Percentiles rank a stretch among this genome's conserved stretches.
Conservation (phyloP, 1,140 invertebrate genomes). For the Hypsibius dujardini region DNA sequence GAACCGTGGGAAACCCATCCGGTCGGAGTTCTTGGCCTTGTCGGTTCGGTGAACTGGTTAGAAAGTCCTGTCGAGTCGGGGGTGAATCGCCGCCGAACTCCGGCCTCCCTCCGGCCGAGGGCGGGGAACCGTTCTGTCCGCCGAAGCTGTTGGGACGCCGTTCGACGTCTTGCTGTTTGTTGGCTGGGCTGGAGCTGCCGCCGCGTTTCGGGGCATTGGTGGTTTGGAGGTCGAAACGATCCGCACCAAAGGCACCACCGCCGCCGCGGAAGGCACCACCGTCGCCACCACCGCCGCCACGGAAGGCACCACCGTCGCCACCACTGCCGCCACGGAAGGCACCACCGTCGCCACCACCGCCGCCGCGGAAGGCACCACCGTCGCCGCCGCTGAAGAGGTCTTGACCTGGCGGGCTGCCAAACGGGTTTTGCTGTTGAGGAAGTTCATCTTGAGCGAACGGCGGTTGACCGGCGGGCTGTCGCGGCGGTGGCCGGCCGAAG, state of each 20-base stretch:
- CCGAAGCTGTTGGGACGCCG: not conserved
- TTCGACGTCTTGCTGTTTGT: not conserved
- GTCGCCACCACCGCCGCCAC: too few species aligned
- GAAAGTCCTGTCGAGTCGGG: not conserved
- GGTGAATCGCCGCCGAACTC: not conserved
- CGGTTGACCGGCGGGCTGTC: not conserved
- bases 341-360: too few species aligned
- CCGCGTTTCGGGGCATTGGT: not conserved
- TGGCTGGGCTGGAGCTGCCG: not conserved
- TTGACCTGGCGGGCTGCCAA: not conserved
- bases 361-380: too few species aligned
- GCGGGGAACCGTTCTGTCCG: not conserved
- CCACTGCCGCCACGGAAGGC: too few species aligned
- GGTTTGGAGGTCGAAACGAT: not conserved
- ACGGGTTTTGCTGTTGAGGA: not conserved
- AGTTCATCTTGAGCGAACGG: not conserved
- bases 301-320: too few species aligned
- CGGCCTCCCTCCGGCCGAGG: too few species aligned
- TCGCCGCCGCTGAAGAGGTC: not conserved
- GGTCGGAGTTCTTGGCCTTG: too few species aligned
- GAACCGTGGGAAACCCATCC: not conserved
- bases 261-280: too few species aligned
- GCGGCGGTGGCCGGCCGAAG: not conserved
- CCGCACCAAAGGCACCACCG: not conserved
- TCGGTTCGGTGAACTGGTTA: not conserved